Conservation (phyloP, 2,797 vertebrate species). For the Spondyliosoma cantharus region DNA sequence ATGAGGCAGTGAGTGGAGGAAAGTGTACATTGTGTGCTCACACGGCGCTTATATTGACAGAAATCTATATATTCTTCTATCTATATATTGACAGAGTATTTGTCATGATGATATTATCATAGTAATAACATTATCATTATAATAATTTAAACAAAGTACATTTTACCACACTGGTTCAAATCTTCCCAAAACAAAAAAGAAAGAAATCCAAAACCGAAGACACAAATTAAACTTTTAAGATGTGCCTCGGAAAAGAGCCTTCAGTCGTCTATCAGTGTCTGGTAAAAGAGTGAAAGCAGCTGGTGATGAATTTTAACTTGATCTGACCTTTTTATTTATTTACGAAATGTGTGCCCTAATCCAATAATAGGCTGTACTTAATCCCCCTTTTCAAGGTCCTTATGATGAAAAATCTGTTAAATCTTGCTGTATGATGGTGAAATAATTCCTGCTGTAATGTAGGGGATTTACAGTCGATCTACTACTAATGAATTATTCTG, state of each 20-base stretch:
- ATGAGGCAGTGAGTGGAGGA: no score
- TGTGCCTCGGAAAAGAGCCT: neutral
- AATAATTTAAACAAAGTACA: neutral
- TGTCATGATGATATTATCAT: neutral
- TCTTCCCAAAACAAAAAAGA: neutral
- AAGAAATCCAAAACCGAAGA: neutral
- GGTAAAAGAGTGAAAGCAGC: neutral
- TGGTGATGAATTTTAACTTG: neutral
- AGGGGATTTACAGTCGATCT: neutral
- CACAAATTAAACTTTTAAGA: neutral
- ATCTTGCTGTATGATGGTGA: neutral
- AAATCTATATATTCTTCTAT: no score
- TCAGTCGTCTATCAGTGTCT: no score
- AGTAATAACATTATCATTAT: neutral
- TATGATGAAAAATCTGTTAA: neutral
- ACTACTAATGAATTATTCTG: constrained; percentile 23
- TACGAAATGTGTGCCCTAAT: neutral
- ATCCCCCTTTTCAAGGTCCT: neutral
- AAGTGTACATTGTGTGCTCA: neutral
- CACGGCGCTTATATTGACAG: neutral
- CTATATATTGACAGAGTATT: no score
- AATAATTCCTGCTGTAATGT: neutral
- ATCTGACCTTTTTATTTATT: neutral
- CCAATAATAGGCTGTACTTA: neutral
- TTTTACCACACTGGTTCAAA: neutral